Evolutionary conservation across 2,888 invertebrate species (phyloP), one percentile per base, ranked within the genome.

Genomic region (Limnephilus auricula): DNA sequence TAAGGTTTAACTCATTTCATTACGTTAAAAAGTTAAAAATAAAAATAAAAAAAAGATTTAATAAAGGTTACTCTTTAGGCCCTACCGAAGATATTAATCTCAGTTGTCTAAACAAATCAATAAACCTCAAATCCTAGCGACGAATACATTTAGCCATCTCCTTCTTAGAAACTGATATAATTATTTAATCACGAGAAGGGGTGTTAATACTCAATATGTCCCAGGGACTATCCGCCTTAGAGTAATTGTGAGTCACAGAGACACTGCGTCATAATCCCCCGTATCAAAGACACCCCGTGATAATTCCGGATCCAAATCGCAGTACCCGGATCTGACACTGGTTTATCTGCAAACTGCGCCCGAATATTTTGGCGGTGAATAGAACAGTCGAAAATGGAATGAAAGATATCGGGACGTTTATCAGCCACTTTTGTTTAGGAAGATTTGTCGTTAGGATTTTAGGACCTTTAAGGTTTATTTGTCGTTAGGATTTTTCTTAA

Each of bases 181-280:
- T 82, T 82, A 82, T 82, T 18, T 34, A 82, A 82, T 82, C 82
- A 82, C 6, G 18, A 15, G 82, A 25, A 65, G 65, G 65, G 65
- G 25, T 65, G 65, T 25, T 65, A 65, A 25, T 65, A n/a, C 65
- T 65, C 65, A n/a, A 65, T 65, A 25, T n/a, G n/a, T 65, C 25
- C 65, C 65, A 65, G 65, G 1, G 25, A n/a, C 65, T 65, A 65
- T 9, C n/a, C 25, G 65, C 6, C 25, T 25, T 9, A 65, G 65
- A 9, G 65, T 65, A 65, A 65, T n/a, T 18, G 4, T 15, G n/a
- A 65, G 65, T n/a, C 65, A 25, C 9, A 65, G 65, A 65, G 65
- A 65, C 25, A 25, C 65, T 25, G 65, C 65, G 65, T 65, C 25
- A 65, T 65, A 65, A 65, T 65, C 65, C 65, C 65, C 9, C 6